These are phyloP conservation scores for Euthynnus affinis DNA, from an alignment of 2,797 vertebrate genomes.

Conservation along the genomic window DNA sequence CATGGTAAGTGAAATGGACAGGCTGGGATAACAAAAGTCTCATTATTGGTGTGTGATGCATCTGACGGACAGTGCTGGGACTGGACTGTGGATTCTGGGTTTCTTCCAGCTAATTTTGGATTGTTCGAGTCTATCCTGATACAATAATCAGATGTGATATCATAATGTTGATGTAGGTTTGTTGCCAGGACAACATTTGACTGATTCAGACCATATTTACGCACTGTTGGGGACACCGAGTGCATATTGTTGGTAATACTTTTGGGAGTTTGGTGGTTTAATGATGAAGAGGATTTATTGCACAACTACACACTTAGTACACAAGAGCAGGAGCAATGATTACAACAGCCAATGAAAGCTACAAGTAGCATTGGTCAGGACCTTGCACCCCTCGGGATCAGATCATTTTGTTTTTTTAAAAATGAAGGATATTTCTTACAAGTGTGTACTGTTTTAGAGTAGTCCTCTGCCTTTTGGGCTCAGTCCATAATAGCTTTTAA, in stretches of 20 bases:
- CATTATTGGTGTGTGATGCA: not conserved
- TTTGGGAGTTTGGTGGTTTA: no score
- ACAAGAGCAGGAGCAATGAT: not conserved
- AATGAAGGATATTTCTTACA: no score
- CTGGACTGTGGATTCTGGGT: not conserved
- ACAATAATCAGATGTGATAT: not conserved
- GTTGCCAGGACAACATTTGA: not conserved
- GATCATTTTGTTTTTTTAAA: no score
- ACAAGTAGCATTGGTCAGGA: no score
- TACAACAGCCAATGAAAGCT: no score
- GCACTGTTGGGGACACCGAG: not conserved
- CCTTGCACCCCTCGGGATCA: no score
- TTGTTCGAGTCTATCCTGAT: not conserved
- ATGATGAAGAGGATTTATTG: not conserved
- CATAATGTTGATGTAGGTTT: not conserved
- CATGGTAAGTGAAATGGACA: constrained; percentile 18
- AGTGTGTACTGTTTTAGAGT: no score
- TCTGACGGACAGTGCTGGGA: not conserved
- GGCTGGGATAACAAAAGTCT: not conserved
- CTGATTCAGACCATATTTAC: not conserved
- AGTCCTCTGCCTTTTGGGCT: no score
- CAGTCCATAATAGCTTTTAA: no score
- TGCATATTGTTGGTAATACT: no score
- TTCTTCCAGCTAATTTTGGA: not conserved
- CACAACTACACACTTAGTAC: not conserved